Conservation (phyloP, 1,140 invertebrate genomes). For the Procambarus clarkii region DNA sequence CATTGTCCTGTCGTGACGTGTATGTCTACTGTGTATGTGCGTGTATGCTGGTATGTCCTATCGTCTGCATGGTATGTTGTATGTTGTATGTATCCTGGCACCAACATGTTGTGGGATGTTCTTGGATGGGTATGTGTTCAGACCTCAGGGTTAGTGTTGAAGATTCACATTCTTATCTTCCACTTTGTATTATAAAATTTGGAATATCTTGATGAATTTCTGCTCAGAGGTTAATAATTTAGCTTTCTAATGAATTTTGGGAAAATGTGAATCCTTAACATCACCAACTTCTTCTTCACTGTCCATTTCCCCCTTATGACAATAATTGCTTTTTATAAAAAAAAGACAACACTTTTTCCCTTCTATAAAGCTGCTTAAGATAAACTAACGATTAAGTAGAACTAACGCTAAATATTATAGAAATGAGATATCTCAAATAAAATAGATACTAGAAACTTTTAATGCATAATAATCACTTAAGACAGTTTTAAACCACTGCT, state of each 20-base stretch:
- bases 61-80: slow-evolving; percentile 39
- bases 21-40: background rate
- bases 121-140: background rate
- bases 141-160: background rate
- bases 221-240: background rate
- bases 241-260: background rate
- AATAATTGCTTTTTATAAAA: too few species aligned
- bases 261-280: slow-evolving; percentile 37
- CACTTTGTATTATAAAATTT: background rate
- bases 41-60: slow-evolving; percentile 1
- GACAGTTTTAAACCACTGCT: background rate
- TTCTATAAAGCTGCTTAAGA: too few species aligned
- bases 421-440: background rate
- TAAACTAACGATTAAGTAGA: too few species aligned
- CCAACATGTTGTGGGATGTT: slow-evolving; percentile 11
- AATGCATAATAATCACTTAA: background rate
- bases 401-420: too few species aligned
- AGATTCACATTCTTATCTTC: slow-evolving; percentile 27
- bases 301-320: slow-evolving; percentile 19
- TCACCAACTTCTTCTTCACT: background rate
- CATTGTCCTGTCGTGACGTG: slow-evolving; percentile 5
- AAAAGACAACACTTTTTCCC: too few species aligned
- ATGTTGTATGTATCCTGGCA: slow-evolving; percentile 39
- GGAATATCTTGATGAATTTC: background rate
- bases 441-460: background rate